These are phyloP conservation scores for Drosophila anomalipes DNA, from an alignment of 2,888 invertebrate genomes.

Conservation along the genomic window DNA sequence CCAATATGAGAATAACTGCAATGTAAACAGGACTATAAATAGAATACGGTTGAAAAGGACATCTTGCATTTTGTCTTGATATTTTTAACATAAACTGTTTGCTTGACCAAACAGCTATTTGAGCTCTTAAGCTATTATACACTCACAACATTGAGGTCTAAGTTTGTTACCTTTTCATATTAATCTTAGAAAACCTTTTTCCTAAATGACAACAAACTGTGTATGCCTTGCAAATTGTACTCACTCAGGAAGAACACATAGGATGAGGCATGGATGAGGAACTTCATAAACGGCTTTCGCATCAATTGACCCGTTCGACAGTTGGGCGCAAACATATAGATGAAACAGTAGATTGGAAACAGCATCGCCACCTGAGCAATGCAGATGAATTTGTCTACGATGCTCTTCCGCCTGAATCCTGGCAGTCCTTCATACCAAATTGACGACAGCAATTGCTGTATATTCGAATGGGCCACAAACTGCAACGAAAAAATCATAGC, in stretches of 20 bases:
- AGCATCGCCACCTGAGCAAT: constrained; percentile 91
- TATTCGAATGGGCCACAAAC: constrained; percentile 98
- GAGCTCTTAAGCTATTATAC: neutral
- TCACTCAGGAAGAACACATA: constrained; percentile 97
- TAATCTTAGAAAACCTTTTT: neutral
- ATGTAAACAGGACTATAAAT: constrained; percentile 28
- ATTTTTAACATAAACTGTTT: constrained; percentile 27
- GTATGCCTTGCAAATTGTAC: constrained; percentile 83
- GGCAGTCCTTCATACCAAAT: constrained; percentile 98
- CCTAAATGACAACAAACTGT: neutral
- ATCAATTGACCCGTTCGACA: constrained; percentile 92
- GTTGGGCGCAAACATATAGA: constrained; percentile 94
- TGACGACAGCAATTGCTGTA: constrained; percentile 95
- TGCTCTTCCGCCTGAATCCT: constrained; percentile 94
- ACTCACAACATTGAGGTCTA: neutral
- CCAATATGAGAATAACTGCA: constrained; percentile 95
- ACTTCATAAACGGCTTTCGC: constrained; percentile 98
- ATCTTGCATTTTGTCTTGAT: constrained; percentile 7
- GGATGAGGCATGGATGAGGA: constrained; percentile 96
- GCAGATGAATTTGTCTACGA: constrained; percentile 90
- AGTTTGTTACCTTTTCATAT: neutral
- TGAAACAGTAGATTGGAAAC: constrained; percentile 94
- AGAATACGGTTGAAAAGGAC: neutral
- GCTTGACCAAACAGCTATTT: constrained; percentile 1
- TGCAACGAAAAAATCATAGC: constrained; percentile 80